These are phyloP conservation scores for Colistium nudipinnis DNA, from an alignment of 2,113 vertebrate species.

Conservation along the genomic window DNA sequence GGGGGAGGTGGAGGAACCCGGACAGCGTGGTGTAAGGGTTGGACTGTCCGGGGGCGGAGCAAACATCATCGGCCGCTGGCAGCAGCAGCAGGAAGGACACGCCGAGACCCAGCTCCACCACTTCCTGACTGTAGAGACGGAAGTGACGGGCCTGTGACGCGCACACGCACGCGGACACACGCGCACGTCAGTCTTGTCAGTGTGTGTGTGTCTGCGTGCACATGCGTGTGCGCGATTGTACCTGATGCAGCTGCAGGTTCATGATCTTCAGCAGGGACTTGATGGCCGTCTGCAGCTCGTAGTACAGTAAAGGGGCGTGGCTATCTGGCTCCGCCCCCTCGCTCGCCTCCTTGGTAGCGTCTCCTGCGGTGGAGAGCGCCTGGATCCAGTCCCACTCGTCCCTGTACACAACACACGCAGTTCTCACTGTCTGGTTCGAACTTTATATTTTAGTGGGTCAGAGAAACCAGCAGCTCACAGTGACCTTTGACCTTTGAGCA, in stretches of 20 bases:
- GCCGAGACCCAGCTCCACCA: constrained; percentile 96
- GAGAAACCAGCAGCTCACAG: background rate
- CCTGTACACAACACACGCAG: constrained; percentile 71
- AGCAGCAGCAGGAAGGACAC: constrained; percentile 98
- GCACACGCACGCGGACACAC: constrained; percentile 9
- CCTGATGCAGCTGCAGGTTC: constrained; percentile 94
- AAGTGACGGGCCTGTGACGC: constrained; percentile 91
- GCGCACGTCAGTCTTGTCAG: constrained; percentile 2
- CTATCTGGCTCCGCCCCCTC: constrained; percentile 88
- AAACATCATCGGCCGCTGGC: constrained; percentile 94
- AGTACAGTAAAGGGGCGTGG: constrained; percentile 89
- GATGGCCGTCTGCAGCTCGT: constrained; percentile 92
- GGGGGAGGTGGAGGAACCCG: constrained; percentile 97
- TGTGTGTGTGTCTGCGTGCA: background rate
- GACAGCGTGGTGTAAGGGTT: constrained; percentile 94
- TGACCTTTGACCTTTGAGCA: background rate
- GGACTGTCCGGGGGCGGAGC: constrained; percentile 97
- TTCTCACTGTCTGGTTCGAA: background rate
- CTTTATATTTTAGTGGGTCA: background rate
- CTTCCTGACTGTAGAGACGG: constrained; percentile 97
- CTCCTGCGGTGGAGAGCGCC: constrained; percentile 86
- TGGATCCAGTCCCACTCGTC: constrained; percentile 99
- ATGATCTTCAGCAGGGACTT: constrained; percentile 92
- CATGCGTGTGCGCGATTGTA: constrained; percentile 47
- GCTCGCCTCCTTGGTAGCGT: constrained; percentile 73